phyloP scores from a whole-genome alignment of 2,888 invertebrate species.

The Clepsis dumicolana region DNA sequence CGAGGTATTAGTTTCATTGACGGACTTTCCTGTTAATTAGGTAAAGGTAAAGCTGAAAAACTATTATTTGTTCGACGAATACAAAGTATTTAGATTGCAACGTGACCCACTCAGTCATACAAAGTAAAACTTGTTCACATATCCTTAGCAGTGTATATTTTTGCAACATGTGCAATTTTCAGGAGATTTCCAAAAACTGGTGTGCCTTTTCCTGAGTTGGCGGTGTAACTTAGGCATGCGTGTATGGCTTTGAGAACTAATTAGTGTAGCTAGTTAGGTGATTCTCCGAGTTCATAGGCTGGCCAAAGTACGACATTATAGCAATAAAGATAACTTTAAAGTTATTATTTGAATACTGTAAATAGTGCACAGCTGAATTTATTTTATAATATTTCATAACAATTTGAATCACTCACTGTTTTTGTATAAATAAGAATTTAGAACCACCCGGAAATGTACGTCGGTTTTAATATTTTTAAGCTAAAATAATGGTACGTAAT shows the following conservation, averaged over 20 bases:
- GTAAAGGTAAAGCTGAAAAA: too few relatives aligned
- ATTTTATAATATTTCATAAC: background rate
- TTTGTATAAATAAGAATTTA: constrained; percentile 14
- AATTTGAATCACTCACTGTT: background rate
- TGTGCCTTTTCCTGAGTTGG: constrained; percentile 32
- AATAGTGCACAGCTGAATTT: constrained; percentile 8
- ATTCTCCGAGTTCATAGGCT: constrained; percentile 25
- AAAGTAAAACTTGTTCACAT: constrained; percentile 28
- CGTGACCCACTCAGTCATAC: background rate
- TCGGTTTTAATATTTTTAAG: constrained; percentile 32
- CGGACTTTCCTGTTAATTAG: constrained; percentile 16
- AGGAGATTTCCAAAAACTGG: background rate
- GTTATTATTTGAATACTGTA: constrained; percentile 20
- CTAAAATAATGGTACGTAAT: constrained; percentile 27
- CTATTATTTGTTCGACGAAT: too few relatives aligned
- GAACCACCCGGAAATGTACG: constrained; percentile 12
- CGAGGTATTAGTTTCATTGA: constrained; percentile 30
- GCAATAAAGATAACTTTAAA: constrained; percentile 26
- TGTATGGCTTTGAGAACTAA: constrained; percentile 23
- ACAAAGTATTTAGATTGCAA: too few relatives aligned
- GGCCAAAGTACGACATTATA: constrained; percentile 25
- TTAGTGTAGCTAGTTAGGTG: constrained; percentile 29
- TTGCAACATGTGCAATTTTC: background rate
- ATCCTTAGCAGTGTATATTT: constrained; percentile 8
- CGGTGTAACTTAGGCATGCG: constrained; percentile 14